These are phyloP conservation scores for Atherix ibis DNA, from an alignment of 2,888 invertebrate genomes.

Conservation along the genomic window DNA sequence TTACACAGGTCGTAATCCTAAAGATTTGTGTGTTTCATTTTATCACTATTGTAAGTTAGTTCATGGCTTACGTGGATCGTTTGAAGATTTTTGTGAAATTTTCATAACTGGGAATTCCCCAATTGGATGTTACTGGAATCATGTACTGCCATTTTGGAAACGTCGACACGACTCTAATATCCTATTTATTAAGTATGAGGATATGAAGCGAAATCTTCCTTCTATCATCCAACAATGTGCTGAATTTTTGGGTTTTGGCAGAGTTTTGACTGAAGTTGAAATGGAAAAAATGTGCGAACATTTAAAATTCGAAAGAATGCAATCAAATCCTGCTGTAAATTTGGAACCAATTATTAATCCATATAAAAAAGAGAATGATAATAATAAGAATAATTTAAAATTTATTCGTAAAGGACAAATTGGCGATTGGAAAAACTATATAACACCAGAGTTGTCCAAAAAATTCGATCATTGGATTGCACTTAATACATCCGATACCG, in stretches of 20 bases:
- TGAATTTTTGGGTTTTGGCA: conserved; percentile 36
- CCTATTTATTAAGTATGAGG: conserved; percentile 66
- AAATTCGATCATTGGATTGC: conserved; percentile 58
- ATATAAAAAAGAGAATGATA: conserved; percentile 4
- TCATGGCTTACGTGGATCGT: conserved; percentile 46
- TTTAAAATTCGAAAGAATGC: conserved; percentile 69
- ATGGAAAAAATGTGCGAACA: conserved; percentile 52
- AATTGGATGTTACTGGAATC: conserved; percentile 48
- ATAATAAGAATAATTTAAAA: conserved; percentile 33
- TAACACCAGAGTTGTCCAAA: conserved; percentile 53
- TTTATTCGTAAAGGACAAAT: conserved; percentile 65
- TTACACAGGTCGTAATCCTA: conserved; percentile 77
- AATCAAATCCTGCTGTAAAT: conserved; percentile 63
- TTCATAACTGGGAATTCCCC: conserved; percentile 52
- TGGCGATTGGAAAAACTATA: conserved; percentile 61
- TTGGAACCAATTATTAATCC: conserved; percentile 40
- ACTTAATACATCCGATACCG: conserved; percentile 43
- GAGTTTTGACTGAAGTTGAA: conserved; percentile 47
- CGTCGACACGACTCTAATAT: conserved; percentile 52
- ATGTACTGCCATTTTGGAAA: conserved; percentile 53
- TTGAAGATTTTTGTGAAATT: conserved; percentile 60
- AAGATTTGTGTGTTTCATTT: conserved; percentile 78
- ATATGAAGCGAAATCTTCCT: conserved; percentile 58
- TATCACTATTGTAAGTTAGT: conserved; percentile 66
- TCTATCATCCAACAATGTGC: conserved; percentile 53